phyloP scores from a whole-genome alignment of 64 coral and sea anemone species.

The Actinia tenebrosa region DNA sequence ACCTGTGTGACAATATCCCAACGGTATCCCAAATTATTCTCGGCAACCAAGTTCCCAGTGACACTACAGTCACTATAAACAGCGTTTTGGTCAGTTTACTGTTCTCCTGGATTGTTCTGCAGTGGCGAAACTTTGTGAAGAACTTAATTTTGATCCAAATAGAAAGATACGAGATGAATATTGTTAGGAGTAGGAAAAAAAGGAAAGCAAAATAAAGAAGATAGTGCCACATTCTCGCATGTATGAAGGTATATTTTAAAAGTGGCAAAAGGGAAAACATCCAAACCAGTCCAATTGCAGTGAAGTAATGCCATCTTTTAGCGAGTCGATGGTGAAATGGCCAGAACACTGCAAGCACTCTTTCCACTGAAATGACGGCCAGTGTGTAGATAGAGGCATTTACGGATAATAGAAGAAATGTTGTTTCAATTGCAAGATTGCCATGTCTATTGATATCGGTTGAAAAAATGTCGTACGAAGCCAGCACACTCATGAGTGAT shows the following conservation, averaged over 20 bases:
- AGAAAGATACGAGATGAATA: neutral
- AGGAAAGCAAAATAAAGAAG: neutral
- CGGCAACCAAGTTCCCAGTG: neutral
- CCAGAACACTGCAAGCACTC: neutral
- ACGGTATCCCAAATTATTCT: neutral
- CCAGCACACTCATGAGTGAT: neutral
- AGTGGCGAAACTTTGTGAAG: neutral
- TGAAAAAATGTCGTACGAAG: no score
- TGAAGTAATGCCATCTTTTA: neutral
- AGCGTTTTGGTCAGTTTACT: neutral
- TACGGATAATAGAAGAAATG: neutral
- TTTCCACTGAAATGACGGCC: neutral
- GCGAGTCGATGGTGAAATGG: constrained; percentile 12
- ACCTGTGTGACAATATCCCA: no score
- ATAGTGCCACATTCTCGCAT: neutral
- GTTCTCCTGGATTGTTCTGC: neutral
- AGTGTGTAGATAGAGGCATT: neutral
- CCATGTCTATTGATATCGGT: neutral
- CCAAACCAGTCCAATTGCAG: neutral
- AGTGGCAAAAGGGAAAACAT: neutral
- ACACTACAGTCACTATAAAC: neutral
- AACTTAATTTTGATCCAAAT: constrained; percentile 10
- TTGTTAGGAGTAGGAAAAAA: neutral
- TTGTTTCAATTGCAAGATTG: neutral
- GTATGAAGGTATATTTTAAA: neutral